Evolutionary conservation across 2,797 vertebrate species (phyloP), one percentile per base, ranked within the genome.

Genomic region (Tinamus major): DNA sequence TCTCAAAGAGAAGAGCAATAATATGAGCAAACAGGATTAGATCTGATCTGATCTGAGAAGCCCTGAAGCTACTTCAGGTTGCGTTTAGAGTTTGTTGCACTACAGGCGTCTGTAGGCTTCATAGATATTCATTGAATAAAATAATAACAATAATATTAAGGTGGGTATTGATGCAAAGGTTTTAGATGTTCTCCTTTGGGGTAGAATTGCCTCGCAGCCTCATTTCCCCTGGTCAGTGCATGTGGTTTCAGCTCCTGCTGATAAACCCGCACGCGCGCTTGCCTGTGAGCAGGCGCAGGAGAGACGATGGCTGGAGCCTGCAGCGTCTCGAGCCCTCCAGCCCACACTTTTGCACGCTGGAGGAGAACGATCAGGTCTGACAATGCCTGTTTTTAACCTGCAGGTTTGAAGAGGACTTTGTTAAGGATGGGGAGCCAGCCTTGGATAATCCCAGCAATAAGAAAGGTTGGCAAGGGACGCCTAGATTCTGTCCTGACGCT

Each of bases 361-460:
- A 85, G 68, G 63, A 92, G 94, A 58, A 90, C 27, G 17, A 37
- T 78, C 85, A 91, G 89, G 82, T 93, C 91, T 96, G 93, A 95
- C 95, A 72, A 90, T 95, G 81, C 87, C 93, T 96, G 71, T 92
- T 96, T 96, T 96, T 94, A 92, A 94, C 92, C 91, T 96, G 87
- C 94, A 97, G 97, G 97, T 97, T 97, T 97, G 97, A 97, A 93
- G 95, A 96, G 92, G 95, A 95, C 95, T 96, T 96, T 96, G 89
- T 92, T 94, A 96, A 96, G 92, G 96, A 96, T 96, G 94, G 90
- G 89, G 96, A 97, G 91, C 76, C 94, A 95, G 92, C 89, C 87
- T 96, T 97, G 94, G 97, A 95, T 95, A 94, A 94, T 93, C 94
- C 90, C 88, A 96, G 94, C 92, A 96, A 89, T 96, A 97, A 96